Percentiles rank a stretch among this genome's conserved stretches.
Evolutionary conservation across 2,888 invertebrate genomes (phyloP).

Genomic region (Tortricodes alternella): DNA sequence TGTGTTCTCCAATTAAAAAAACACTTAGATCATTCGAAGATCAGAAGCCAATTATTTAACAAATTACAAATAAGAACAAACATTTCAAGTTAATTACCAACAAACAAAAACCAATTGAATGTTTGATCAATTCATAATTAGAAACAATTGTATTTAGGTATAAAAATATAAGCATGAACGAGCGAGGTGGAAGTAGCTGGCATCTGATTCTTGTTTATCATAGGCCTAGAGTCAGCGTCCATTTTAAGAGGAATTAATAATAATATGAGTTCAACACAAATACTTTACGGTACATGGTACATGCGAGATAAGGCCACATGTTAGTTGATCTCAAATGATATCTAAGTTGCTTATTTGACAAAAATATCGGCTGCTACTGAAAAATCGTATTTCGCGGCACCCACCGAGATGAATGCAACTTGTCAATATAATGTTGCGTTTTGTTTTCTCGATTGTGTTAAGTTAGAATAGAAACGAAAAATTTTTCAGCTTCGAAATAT

Average conservation of each 20-base stretch:
- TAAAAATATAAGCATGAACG: conserved; percentile 66
- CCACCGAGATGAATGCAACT: too few species aligned
- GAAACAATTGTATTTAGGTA: conserved; percentile 79
- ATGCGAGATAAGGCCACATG: too few species aligned
- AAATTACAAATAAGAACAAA: conserved; percentile 73
- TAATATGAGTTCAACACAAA: too few species aligned
- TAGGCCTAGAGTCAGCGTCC: conserved; percentile 13
- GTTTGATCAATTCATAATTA: conserved; percentile 76
- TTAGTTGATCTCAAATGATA: too few species aligned
- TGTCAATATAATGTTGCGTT: too few species aligned
- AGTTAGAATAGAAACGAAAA: too few species aligned
- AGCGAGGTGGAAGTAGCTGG: conserved; percentile 64
- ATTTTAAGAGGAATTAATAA: background rate
- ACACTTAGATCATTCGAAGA: conserved; percentile 56
- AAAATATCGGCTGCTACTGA: too few species aligned
- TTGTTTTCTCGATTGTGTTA: too few species aligned
- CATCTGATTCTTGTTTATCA: conserved; percentile 68
- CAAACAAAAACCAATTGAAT: conserved; percentile 75
- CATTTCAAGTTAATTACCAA: conserved; percentile 62
- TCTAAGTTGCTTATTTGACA: too few species aligned
- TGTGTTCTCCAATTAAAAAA: conserved; percentile 42
- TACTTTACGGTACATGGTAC: too few species aligned
- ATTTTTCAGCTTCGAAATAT: too few species aligned
- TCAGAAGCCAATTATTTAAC: conserved; percentile 75
- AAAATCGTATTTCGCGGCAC: too few species aligned